A percentile compares a stretch with the other conserved stretches of the same genome.
phyloP scores from a whole-genome alignment of 2,888 invertebrate species.

The Globia sparganii region DNA sequence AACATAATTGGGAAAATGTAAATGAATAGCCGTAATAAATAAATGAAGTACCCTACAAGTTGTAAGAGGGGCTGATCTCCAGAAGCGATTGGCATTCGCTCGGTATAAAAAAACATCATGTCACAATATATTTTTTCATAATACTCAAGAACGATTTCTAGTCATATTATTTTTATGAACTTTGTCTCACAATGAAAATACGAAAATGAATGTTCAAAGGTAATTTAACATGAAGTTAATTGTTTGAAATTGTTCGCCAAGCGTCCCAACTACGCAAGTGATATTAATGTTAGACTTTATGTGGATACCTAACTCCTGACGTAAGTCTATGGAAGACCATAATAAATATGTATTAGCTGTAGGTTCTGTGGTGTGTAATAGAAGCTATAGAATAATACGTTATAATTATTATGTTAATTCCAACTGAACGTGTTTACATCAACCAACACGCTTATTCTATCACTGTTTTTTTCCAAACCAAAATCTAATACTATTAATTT shows the following conservation, averaged over 20 bases:
- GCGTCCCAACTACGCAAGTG: slow-evolving; percentile 26
- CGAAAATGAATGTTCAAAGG: slow-evolving; percentile 44
- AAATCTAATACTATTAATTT: background rate
- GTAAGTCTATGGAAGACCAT: background rate
- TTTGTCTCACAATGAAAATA: slow-evolving; percentile 17
- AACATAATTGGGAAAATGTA: background rate
- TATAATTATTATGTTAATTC: no score
- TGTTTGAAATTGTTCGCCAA: slow-evolving; percentile 49
- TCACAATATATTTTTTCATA: slow-evolving; percentile 4
- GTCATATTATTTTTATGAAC: slow-evolving; percentile 19
- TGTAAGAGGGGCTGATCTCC: background rate
- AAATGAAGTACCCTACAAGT: background rate
- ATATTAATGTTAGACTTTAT: slow-evolving; percentile 31
- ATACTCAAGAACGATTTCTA: slow-evolving; percentile 19
- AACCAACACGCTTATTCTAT: background rate
- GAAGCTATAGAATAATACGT: no score
- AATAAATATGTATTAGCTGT: background rate
- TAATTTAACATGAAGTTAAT: slow-evolving; percentile 48
- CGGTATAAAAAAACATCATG: background rate
- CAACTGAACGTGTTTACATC: background rate
- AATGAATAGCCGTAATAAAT: background rate
- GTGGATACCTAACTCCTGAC: background rate
- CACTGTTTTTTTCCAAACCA: no score
- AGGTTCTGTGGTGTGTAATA: background rate
- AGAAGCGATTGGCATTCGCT: background rate